Conservation (phyloP, 1,140 invertebrate species). For the Dreissena polymorpha region DNA sequence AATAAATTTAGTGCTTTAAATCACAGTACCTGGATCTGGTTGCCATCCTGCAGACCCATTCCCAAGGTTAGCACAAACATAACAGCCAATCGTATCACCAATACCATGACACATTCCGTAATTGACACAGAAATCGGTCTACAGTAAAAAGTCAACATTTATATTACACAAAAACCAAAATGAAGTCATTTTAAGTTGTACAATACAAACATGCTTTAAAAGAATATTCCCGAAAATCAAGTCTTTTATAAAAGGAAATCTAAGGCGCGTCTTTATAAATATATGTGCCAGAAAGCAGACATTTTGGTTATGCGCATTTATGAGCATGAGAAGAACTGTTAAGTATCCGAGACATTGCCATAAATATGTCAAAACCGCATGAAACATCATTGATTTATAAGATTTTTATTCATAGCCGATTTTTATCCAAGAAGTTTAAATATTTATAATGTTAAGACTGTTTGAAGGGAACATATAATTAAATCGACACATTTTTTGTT, state of each 20-base stretch:
- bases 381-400: too few species aligned
- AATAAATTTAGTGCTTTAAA: too few species aligned
- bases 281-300: too few species aligned
- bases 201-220: not conserved
- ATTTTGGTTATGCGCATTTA: too few species aligned
- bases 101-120: constrained; percentile 9
- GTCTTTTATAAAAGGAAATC: not conserved
- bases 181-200: too few species aligned
- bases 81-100: constrained; percentile 3
- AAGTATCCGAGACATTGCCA: too few species aligned
- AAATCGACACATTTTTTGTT: too few species aligned
- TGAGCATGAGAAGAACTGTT: too few species aligned
- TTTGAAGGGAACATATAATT: too few species aligned
- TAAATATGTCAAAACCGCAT: too few species aligned
- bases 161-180: not conserved
- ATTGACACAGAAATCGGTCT: constrained; percentile 13
- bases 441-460: not conserved
- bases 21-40: constrained; percentile 12
- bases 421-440: too few species aligned
- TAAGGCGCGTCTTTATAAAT: not conserved
- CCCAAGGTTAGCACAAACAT: not conserved
- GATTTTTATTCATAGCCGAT: too few species aligned
- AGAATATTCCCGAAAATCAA: not conserved
- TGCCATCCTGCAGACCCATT: not conserved
- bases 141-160: not conserved